A percentile compares a stretch with the other conserved stretches of the same genome.
These are phyloP conservation scores for Mastacembelus armatus DNA, from an alignment of 2,797 vertebrate genomes.

Conservation along the genomic window DNA sequence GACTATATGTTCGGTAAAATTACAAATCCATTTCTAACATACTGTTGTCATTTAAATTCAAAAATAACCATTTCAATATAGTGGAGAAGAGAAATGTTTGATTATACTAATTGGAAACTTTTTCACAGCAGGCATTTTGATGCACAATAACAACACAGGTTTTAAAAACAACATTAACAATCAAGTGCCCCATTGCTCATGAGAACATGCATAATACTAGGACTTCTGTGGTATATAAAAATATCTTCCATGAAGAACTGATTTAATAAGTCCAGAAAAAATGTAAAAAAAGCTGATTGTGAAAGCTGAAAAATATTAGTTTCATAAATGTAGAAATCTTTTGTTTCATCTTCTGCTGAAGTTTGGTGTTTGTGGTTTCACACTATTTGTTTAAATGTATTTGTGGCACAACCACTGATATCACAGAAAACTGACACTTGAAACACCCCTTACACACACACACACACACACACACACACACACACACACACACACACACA, in stretches of 20 bases:
- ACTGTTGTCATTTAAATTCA: background rate
- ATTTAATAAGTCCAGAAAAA: background rate
- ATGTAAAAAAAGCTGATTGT: background rate
- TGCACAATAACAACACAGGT: background rate
- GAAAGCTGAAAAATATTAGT: background rate
- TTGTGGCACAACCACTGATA: constrained; percentile 44
- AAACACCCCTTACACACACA: no score
- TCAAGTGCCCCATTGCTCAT: background rate
- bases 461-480: no score
- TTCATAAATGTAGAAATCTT: background rate
- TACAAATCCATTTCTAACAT: background rate
- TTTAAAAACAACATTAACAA: background rate
- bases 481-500: no score
- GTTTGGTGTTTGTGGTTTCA: background rate
- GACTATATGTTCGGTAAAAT: no score
- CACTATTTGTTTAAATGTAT: constrained; percentile 22
- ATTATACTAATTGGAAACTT: background rate
- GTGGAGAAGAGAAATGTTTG: background rate
- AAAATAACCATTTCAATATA: background rate
- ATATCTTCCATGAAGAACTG: background rate
- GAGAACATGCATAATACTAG: background rate
- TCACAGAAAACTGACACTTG: constrained; percentile 37
- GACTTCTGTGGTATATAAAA: background rate
- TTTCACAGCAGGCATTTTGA: constrained; percentile 5
- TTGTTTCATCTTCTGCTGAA: constrained; percentile 24